Evolutionary conservation across 2,888 invertebrate genomes (phyloP).

Genomic region (Diplazon laetatorius): DNA sequence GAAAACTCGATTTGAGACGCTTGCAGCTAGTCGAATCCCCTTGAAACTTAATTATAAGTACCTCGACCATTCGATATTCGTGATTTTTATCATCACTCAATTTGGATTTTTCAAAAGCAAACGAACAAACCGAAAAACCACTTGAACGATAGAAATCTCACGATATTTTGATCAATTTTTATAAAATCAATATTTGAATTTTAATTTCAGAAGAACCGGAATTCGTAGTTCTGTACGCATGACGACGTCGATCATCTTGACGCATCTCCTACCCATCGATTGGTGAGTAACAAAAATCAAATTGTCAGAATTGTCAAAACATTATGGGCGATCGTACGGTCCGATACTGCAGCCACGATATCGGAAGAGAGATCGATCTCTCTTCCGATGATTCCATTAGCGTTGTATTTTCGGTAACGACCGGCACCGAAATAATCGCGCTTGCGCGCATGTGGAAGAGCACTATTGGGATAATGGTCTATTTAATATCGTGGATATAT

Average conservation of each 20-base stretch:
- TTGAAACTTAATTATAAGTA: too few relatives aligned
- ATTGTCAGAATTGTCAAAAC: not conserved
- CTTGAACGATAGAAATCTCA: constrained; percentile 10
- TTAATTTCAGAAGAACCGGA: constrained; percentile 39
- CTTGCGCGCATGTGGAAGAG: not conserved
- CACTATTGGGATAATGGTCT: not conserved
- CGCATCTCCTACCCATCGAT: constrained; percentile 72
- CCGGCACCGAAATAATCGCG: too few relatives aligned
- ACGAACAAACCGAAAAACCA: not conserved
- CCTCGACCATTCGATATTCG: not conserved
- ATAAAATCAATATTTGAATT: not conserved
- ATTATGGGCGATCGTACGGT: constrained; percentile 32
- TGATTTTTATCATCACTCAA: not conserved
- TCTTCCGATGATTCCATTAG: not conserved
- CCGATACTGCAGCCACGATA: too few relatives aligned
- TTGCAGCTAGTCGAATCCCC: too few relatives aligned
- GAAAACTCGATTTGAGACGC: too few relatives aligned
- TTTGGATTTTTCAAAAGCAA: constrained; percentile 3
- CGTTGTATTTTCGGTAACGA: not conserved
- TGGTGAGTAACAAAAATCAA: constrained; percentile 72
- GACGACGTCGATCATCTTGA: constrained; percentile 71
- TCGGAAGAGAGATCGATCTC: not conserved
- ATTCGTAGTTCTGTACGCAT: constrained; percentile 69
- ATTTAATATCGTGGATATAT: constrained; percentile 21
- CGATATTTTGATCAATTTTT: too few relatives aligned